phyloP scores from a whole-genome alignment of 2,888 invertebrate species.

The Phortica magna region DNA sequence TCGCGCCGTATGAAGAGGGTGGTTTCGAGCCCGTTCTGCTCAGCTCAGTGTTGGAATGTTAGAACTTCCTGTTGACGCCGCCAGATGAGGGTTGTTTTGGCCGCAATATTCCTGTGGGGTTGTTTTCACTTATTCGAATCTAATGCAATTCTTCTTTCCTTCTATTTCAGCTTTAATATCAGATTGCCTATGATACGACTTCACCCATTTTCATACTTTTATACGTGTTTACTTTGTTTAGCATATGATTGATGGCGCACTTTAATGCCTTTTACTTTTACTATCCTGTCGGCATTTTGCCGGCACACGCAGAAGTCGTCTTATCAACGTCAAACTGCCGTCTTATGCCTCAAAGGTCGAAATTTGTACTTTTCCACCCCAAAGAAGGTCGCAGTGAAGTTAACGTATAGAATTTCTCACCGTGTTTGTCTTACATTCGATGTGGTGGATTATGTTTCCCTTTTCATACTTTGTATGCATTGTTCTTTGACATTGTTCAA shows the following conservation, averaged over 20 bases:
- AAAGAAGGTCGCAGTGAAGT: neutral
- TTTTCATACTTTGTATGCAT: neutral
- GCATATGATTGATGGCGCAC: conserved; percentile 59
- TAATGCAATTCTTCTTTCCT: conserved; percentile 42
- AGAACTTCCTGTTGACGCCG: neutral
- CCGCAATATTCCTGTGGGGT: neutral
- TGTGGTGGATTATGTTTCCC: conserved; percentile 5
- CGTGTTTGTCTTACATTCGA: neutral
- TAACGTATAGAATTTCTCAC: conserved; percentile 3
- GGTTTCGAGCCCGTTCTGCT: conserved; percentile 44
- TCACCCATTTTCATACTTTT: conserved; percentile 26
- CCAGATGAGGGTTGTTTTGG: conserved; percentile 16
- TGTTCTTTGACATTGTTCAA: neutral
- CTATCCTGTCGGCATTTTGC: conserved; percentile 16
- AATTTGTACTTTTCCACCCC: conserved; percentile 35
- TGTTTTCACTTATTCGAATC: neutral
- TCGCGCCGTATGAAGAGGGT: conserved; percentile 46
- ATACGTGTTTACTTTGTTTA: neutral
- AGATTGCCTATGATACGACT: conserved; percentile 44
- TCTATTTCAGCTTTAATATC: too few relatives aligned
- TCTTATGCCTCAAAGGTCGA: neutral
- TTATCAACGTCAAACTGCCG: neutral
- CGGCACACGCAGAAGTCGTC: neutral
- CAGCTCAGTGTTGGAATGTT: conserved; percentile 9
- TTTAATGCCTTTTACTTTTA: conserved; percentile 56